phyloP scores from a whole-genome alignment of 1,140 invertebrate species.

The Drosophila kurseongensis region DNA sequence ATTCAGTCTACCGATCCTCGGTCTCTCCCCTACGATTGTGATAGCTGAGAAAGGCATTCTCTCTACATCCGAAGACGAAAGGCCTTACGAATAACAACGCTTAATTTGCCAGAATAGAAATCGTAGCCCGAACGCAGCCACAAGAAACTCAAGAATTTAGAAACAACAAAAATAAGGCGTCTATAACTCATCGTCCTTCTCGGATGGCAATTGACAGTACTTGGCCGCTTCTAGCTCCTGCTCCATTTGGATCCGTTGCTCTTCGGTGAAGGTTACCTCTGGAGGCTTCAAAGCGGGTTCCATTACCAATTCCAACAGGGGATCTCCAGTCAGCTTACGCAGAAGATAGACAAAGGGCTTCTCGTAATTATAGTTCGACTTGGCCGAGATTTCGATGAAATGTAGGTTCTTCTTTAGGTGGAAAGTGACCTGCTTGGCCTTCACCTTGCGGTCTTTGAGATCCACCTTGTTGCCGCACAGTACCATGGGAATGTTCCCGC shows the following conservation, averaged over 20 bases:
- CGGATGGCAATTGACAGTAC: not conserved
- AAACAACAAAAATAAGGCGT: too few relatives aligned
- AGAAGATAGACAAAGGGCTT: slow-evolving; percentile 93
- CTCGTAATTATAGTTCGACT: slow-evolving; percentile 97
- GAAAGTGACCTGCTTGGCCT: slow-evolving; percentile 99
- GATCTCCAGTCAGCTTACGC: slow-evolving; percentile 98
- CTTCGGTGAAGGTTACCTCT: slow-evolving; percentile 88
- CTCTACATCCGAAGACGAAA: too few relatives aligned
- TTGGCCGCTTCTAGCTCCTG: not conserved
- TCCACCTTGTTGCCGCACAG: slow-evolving; percentile 99
- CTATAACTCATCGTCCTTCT: too few relatives aligned
- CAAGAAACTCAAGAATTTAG: too few relatives aligned
- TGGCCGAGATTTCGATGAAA: slow-evolving; percentile 98
- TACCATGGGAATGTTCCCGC: slow-evolving; percentile 99
- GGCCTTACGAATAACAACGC: too few relatives aligned
- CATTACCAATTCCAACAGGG: slow-evolving; percentile 98
- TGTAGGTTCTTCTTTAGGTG: slow-evolving; percentile 99
- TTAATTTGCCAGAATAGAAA: too few relatives aligned
- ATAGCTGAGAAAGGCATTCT: too few relatives aligned
- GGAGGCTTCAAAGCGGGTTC: slow-evolving; percentile 98
- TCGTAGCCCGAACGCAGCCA: too few relatives aligned
- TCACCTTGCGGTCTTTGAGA: slow-evolving; percentile 99
- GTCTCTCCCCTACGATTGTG: too few relatives aligned
- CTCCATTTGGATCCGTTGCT: not conserved
- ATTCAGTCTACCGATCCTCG: too few relatives aligned